phyloP scores from a whole-genome alignment of 2,888 invertebrate genomes.

The Callinectes sapidus region DNA sequence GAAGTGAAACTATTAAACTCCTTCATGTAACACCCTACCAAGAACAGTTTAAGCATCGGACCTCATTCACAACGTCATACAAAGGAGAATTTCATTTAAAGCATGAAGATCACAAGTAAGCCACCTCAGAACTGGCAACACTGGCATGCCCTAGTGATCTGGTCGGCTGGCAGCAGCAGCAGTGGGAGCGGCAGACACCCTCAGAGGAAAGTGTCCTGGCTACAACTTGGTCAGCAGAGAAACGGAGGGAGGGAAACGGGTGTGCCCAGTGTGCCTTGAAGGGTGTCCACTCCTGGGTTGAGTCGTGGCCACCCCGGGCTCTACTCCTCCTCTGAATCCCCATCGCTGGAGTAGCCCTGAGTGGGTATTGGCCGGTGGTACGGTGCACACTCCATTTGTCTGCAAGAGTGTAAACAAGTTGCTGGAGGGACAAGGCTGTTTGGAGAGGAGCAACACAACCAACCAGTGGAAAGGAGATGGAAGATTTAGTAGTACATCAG shows the following conservation, averaged over 20 bases:
- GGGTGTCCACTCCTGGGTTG: constrained; percentile 6
- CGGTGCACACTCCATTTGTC: constrained; percentile 77
- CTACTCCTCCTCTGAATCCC: constrained; percentile 94
- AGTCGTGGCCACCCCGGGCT: not conserved
- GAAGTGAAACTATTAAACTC: not conserved
- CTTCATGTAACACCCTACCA: not conserved
- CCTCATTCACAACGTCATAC: not conserved
- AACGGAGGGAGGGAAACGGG: constrained; percentile 11
- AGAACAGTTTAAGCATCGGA: not conserved
- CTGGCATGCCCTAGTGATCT: not conserved
- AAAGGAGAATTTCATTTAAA: not conserved
- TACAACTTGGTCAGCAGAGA: not conserved
- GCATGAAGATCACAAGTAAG: constrained; percentile 8
- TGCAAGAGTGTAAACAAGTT: constrained; percentile 58
- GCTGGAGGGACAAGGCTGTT: not conserved
- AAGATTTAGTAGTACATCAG: not conserved
- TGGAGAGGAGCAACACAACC: not conserved
- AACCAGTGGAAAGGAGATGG: not conserved
- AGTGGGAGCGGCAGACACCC: not conserved
- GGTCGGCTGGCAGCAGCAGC: not conserved
- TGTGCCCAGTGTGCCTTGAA: not conserved
- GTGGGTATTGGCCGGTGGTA: constrained; percentile 78
- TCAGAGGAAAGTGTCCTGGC: not conserved
- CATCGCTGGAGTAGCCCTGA: constrained; percentile 88
- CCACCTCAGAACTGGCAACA: not conserved